These are phyloP conservation scores for Onthophagus sagittarius DNA, from an alignment of 2,888 invertebrate species.

Conservation along the genomic window DNA sequence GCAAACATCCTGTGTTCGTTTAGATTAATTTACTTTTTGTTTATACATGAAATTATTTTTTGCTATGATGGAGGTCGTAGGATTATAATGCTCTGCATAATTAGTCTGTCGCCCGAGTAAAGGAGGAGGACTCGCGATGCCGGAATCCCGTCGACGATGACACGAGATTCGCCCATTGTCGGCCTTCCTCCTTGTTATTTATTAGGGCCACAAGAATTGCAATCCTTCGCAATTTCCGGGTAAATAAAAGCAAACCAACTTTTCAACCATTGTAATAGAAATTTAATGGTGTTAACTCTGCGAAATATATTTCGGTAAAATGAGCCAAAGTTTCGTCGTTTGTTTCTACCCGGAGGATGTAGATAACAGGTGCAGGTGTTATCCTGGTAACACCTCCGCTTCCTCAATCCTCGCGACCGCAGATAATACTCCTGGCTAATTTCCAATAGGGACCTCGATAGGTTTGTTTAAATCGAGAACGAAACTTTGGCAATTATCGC, in stretches of 20 bases:
- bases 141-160: background rate
- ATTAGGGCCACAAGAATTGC: background rate
- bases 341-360: background rate
- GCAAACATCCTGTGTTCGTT: background rate
- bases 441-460: constrained; percentile 4
- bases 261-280: background rate
- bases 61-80: background rate
- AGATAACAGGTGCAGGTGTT: constrained; percentile 10
- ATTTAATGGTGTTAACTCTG: background rate
- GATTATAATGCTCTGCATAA: background rate
- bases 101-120: background rate
- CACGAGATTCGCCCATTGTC: background rate
- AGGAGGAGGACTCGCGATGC: background rate
- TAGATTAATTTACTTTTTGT: background rate
- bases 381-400: background rate
- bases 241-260: background rate
- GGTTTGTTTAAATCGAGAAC: constrained; percentile 22
- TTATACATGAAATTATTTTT: background rate
- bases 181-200: background rate
- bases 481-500: constrained; percentile 46
- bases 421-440: constrained; percentile 15
- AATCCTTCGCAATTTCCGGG: background rate
- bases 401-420: background rate
- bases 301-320: background rate
- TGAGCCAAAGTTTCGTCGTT: constrained; percentile 5